phyloP scores from a whole-genome alignment of 1,140 invertebrate genomes.

The Sesamia nonagrioides region DNA sequence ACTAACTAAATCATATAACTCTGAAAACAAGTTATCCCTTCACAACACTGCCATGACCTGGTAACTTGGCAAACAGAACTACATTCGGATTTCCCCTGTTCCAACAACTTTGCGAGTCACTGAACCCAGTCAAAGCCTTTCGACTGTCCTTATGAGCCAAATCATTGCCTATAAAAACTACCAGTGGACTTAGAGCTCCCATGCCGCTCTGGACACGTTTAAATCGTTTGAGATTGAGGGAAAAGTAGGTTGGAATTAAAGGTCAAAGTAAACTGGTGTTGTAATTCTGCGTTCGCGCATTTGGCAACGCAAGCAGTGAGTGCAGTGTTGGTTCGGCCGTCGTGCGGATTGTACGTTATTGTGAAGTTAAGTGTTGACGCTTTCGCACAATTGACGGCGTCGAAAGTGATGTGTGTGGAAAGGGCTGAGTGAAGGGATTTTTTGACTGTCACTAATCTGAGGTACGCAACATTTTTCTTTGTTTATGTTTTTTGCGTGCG shows the following conservation, averaged over 20 bases:
- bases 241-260: constrained; percentile 5
- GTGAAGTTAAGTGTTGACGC: constrained; percentile 2
- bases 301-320: constrained; percentile 33
- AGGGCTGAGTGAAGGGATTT: constrained; percentile 32
- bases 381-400: not conserved
- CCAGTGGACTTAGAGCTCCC: not conserved
- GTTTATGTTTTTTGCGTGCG: not conserved
- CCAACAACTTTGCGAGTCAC: constrained; percentile 21
- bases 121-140: constrained; percentile 24
- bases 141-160: constrained; percentile 30
- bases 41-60: constrained; percentile 17
- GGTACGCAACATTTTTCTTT: not conserved
- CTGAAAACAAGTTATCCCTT: not conserved
- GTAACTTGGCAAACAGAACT: constrained; percentile 8
- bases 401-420: constrained; percentile 30
- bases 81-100: constrained; percentile 27
- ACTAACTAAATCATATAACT: not conserved
- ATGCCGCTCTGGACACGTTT: not conserved
- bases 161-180: constrained; percentile 33
- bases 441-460: constrained; percentile 26
- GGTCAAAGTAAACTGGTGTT: constrained; percentile 41
- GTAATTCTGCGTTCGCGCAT: constrained; percentile 46
- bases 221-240: not conserved
- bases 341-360: constrained; percentile 3
- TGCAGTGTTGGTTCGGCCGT: constrained; percentile 42